Evolutionary conservation across 2,113 vertebrate species (phyloP).

Genomic region (Xenopus laevis): DNA sequence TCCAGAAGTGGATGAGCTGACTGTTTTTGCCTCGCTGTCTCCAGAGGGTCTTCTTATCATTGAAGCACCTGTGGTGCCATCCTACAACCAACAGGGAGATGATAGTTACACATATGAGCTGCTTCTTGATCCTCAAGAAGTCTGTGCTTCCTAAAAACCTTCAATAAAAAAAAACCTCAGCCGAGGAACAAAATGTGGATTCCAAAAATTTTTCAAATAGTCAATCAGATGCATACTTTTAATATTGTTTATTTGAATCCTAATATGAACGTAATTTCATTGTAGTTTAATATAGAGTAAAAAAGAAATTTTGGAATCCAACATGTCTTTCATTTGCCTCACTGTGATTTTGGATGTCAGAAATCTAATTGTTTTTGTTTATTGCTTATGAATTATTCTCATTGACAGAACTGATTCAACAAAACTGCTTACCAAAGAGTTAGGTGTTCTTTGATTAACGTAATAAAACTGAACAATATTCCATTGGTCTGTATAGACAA

Average conservation of each 20-base stretch:
- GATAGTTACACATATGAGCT: constrained; percentile 61
- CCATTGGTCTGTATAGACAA: no score
- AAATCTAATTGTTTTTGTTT: no score
- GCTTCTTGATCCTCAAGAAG: constrained; percentile 65
- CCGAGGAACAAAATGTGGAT: constrained; percentile 36
- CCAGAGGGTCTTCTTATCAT: constrained; percentile 96
- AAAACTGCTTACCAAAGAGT: no score
- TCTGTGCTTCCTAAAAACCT: constrained; percentile 55
- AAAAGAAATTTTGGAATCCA: background rate
- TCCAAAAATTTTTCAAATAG: constrained; percentile 48
- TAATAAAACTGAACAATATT: no score
- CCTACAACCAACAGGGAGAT: constrained; percentile 80
- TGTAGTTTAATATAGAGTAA: background rate
- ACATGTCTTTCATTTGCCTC: constrained; percentile 6
- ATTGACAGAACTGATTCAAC: no score
- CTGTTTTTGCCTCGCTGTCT: constrained; percentile 91
- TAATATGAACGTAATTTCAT: background rate
- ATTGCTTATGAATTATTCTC: no score
- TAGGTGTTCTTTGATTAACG: no score
- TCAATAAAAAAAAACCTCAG: constrained; percentile 18
- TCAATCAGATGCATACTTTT: constrained; percentile 20
- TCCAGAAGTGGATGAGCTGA: constrained; percentile 83
- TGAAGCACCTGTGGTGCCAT: constrained; percentile 87
- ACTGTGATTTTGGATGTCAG: background rate
- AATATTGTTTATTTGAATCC: constrained; percentile 23